Percentiles rank a stretch among this genome's conserved stretches.
Conservation (phyloP, 1,140 invertebrate genomes). For the Chlorops oryzae region DNA sequence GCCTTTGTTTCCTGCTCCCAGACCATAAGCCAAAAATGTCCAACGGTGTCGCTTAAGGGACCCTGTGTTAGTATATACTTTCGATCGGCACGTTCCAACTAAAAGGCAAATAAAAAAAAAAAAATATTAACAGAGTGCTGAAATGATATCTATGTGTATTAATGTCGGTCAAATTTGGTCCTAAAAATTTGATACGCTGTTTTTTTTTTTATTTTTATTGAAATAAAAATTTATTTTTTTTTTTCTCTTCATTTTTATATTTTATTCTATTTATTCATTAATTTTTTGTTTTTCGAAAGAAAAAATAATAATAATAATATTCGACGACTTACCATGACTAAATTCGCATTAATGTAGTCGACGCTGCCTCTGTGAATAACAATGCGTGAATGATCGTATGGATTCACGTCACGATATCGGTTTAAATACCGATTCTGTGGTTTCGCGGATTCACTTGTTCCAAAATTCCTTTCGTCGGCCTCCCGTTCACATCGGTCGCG, state of each 20-base stretch:
- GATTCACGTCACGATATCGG: constrained; percentile 91
- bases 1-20: constrained; percentile 91
- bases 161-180: not conserved
- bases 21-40: constrained; percentile 96
- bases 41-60: constrained; percentile 75
- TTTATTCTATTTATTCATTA: not conserved
- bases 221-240: too few species aligned
- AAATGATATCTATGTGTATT: too few species aligned
- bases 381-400: constrained; percentile 89
- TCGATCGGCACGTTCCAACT: constrained; percentile 74
- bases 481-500: constrained; percentile 49
- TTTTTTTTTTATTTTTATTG: too few species aligned
- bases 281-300: too few species aligned
- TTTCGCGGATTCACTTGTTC: constrained; percentile 56
- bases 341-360: constrained; percentile 89
- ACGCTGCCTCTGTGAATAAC: constrained; percentile 64
- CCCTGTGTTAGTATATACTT: constrained; percentile 92
- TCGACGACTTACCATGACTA: constrained; percentile 61
- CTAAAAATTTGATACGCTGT: constrained; percentile 5
- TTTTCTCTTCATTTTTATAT: too few species aligned
- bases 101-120: constrained; percentile 22
- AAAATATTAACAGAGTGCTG: too few species aligned
- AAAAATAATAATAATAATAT: too few species aligned
- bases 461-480: constrained; percentile 54
- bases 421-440: constrained; percentile 51